Evolutionary conservation across 2,797 vertebrate genomes (phyloP), one percentile per base, ranked within the genome.

Genomic region (Pangasius macronema): DNA sequence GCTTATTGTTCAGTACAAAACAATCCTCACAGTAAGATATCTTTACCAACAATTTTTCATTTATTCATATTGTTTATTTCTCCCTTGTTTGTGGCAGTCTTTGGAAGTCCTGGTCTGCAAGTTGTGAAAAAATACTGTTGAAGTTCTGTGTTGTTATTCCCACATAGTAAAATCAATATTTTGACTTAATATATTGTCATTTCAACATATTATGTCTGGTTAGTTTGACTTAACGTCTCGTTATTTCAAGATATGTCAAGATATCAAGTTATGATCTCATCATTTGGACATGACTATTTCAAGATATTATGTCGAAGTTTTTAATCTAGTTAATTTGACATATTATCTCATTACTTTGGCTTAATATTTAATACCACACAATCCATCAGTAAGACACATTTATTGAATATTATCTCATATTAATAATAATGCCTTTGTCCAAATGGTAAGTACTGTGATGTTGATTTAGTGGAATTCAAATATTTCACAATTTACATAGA

Each of bases 1-100:
- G 68, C 61, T 83, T 33, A 51, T 83, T 73, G 42, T 75, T 87
- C 22, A 30, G 55, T 73, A 46, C 27, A 73, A 63, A 61, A 63
- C 42, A 46, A 42, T 79, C 82, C 33, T 30, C 51, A 76, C 73
- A 87, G 49, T 61, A 57, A 4, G 51, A n/a, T 13, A 63, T n/a
- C 10, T 76, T 83, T n/a, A 67, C 46, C 55, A n/a, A 42, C 18
- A 30, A 46, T 13, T 76, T 65, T 73, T 65, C 11, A 63, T 73
- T 82, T 46, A 86, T 82, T 33, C 77, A 33, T 65, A 6, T 36
- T 20, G 33, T 22, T 33, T 59, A 55, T 75, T 76, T 76, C 36
- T 24, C 36, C 1, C 3, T 30, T 24, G 70, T 63, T 33, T 76
- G 27, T 53, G 18, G 10, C 84, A 53, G 11, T 16, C 11, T 22